A percentile compares a stretch with the other conserved stretches of the same genome.
phyloP scores from a whole-genome alignment of 2,888 invertebrate genomes.

The Himalopsyche japonica region DNA sequence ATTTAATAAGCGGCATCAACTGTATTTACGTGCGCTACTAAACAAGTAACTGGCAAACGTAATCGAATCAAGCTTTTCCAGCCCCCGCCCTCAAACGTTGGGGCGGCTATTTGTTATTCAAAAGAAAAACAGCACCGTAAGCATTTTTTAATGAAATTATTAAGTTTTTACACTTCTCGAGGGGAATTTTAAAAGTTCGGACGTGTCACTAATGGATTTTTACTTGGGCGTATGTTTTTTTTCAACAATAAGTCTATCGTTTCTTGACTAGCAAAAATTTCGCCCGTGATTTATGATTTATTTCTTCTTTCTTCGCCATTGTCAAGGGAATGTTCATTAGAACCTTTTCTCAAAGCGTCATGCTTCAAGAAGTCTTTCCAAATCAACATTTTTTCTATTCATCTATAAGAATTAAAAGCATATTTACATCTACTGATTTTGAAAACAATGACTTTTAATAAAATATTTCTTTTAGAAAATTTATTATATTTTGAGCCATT shows the following conservation, averaged over 20 bases:
- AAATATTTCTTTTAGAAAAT: not conserved
- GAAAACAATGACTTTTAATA: not conserved
- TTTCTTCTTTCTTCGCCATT: slow-evolving; percentile 16
- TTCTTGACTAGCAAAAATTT: slow-evolving; percentile 40
- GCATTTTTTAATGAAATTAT: slow-evolving; percentile 42
- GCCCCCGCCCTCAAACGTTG: not conserved
- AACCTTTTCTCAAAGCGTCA: not conserved
- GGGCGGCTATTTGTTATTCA: slow-evolving; percentile 41
- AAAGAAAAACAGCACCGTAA: slow-evolving; percentile 41
- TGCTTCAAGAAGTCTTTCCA: not conserved
- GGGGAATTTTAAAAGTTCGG: slow-evolving; percentile 37
- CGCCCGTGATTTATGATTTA: slow-evolving; percentile 38
- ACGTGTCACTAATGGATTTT: slow-evolving; percentile 34
- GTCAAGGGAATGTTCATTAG: slow-evolving; percentile 14
- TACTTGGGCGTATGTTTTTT: slow-evolving; percentile 22
- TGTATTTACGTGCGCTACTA: no score
- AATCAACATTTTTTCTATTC: not conserved
- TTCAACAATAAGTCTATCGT: slow-evolving; percentile 15
- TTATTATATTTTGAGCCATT: not conserved
- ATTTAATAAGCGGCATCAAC: no score
- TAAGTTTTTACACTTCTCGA: slow-evolving; percentile 37
- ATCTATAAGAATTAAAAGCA: not conserved
- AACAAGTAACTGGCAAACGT: not conserved
- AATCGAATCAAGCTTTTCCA: not conserved
- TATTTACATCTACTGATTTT: not conserved